Conservation (phyloP, 2,113 vertebrate genomes). For the Gasterosteus nipponicus region DNA sequence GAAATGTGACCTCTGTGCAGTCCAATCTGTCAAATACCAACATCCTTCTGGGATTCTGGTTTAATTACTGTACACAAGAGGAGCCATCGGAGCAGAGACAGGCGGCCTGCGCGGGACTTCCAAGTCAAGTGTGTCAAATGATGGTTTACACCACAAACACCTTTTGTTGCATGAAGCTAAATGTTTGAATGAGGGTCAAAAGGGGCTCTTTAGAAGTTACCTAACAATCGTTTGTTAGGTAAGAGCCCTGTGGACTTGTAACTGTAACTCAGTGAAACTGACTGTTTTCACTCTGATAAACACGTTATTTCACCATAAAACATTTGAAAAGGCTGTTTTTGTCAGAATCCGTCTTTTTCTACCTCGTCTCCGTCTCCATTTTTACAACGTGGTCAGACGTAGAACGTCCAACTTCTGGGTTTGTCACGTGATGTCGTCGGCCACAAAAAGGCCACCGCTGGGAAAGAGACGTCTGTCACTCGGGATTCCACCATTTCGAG, state of each 20-base stretch:
- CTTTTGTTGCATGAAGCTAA: neutral
- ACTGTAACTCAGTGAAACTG: neutral
- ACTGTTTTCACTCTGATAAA: neutral
- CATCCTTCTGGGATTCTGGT: slow-evolving; percentile 2
- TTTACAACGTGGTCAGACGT: neutral
- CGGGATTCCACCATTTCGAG: neutral
- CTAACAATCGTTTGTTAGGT: too few species aligned
- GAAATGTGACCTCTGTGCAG: slow-evolving; percentile 21
- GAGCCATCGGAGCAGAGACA: slow-evolving; percentile 9
- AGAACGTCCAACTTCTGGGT: neutral
- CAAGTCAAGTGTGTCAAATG: neutral
- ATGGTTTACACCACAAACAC: neutral
- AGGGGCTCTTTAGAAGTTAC: too few species aligned
- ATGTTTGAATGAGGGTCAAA: slow-evolving; percentile 1
- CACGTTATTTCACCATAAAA: neutral
- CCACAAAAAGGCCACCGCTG: neutral
- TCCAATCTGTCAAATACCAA: slow-evolving; percentile 5
- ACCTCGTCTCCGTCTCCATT: neutral
- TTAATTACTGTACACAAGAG: slow-evolving; percentile 34
- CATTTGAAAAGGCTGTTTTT: neutral
- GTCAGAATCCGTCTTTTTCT: neutral
- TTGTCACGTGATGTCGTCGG: neutral
- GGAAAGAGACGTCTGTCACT: neutral
- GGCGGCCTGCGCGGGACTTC: neutral
- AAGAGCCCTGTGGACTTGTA: neutral